Conservation (phyloP, 2,797 vertebrate species). For the Mus spretus region DNA sequence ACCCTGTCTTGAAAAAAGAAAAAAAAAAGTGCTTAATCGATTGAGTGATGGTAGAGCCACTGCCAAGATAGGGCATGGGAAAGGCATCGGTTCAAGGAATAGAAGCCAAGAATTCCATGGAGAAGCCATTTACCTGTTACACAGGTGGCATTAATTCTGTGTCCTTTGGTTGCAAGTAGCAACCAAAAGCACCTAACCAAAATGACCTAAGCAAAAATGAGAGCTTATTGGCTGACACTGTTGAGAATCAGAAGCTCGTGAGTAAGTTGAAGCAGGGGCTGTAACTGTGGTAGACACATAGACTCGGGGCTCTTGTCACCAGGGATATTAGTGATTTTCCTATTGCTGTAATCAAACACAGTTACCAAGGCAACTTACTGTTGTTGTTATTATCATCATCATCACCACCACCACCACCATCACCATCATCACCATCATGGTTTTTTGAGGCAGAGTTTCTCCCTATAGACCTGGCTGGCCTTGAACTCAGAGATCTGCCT, state of each 20-base stretch:
- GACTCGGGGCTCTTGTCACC: neutral
- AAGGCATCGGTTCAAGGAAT: neutral
- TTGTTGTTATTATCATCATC: neutral
- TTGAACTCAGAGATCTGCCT: neutral
- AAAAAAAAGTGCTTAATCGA: no score
- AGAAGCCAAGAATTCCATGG: constrained; percentile 8
- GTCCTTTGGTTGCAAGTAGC: constrained; percentile 14
- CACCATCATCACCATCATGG: neutral
- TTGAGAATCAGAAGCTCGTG: neutral
- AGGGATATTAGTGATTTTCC: neutral
- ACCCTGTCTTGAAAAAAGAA: no score
- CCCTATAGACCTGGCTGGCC: neutral
- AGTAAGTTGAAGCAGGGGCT: neutral
- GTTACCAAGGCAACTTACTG: neutral
- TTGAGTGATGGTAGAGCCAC: neutral
- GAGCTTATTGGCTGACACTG: neutral
- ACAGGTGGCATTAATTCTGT: neutral
- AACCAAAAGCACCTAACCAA: no score
- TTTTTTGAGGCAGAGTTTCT: neutral
- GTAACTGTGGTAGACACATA: neutral
- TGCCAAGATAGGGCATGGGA: neutral
- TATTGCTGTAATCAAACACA: neutral
- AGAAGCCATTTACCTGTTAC: constrained; percentile 1
- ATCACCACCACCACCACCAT: no score
- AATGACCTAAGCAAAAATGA: constrained; percentile 19